Conservation (phyloP, 23 tunicate species). For the Trididemnum clinides region DNA sequence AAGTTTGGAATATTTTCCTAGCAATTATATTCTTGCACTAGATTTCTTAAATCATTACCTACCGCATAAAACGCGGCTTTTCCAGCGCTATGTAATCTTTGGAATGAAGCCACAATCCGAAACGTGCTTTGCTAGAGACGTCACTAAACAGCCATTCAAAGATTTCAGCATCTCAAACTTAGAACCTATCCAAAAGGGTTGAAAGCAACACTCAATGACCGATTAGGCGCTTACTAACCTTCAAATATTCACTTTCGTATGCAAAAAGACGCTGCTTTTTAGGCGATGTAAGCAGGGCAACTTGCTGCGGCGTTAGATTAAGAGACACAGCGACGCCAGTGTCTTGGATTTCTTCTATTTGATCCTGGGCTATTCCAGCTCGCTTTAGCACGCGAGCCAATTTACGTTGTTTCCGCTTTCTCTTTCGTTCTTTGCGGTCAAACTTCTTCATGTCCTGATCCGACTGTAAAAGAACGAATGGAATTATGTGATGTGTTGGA, state of each 20-base stretch:
- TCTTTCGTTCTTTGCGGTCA: conserved; percentile 35
- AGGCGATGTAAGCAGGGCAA: conserved; percentile 53
- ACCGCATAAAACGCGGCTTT: too few species aligned
- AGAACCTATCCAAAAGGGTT: too few species aligned
- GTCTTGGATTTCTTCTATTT: conserved; percentile 9
- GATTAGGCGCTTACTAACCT: too few species aligned
- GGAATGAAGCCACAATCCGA: too few species aligned
- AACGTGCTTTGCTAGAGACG: too few species aligned
- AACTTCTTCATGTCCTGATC: background rate
- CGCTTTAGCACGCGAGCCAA: conserved; percentile 42
- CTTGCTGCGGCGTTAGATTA: conserved; percentile 43
- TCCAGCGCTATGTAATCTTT: too few species aligned
- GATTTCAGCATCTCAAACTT: too few species aligned
- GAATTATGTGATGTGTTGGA: background rate
- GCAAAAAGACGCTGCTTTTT: background rate
- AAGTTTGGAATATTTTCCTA: too few species aligned
- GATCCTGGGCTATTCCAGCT: conserved; percentile 41
- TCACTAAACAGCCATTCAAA: too few species aligned
- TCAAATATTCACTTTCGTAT: conserved; percentile 34
- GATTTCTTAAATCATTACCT: too few species aligned
- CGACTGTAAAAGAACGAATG: conserved; percentile 13
- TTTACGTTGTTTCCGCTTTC: conserved; percentile 22
- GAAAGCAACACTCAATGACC: too few species aligned
- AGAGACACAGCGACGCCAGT: conserved; percentile 21
- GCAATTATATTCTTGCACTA: too few species aligned